Evolutionary conservation across 2,113 vertebrate genomes (phyloP), one percentile per base, ranked within the genome.

Genomic region (Platichthys flesus): DNA sequence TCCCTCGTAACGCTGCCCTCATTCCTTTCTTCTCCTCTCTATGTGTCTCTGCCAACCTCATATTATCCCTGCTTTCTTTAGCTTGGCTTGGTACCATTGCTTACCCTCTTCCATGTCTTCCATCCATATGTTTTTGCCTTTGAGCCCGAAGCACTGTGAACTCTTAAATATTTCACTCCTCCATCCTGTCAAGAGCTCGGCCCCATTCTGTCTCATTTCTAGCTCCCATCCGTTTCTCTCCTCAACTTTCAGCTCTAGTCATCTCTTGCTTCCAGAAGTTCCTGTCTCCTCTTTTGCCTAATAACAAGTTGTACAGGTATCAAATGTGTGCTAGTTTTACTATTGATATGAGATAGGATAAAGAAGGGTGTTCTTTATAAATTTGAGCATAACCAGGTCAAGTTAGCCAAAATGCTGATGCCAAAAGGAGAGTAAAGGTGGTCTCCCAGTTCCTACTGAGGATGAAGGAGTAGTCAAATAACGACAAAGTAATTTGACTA

Each of bases 191-290:
- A 90, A 67, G 51, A 71, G 42, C 56, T 64, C 60, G 85, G 77
- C 86, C 89, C 66, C 85, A 89, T 86, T 91, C 86, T 89, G 88
- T 92, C 88, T 78, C 51, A 67, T 79, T 65, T 79, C 26, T 28
- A 70, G 73, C 64, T 82, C 74, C 23, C 5, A 3, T 37, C 18
- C 21, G 26, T 78, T 71, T 75, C 40, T 76, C 28, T 67, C 24
- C 61, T 67, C 42, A 69, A 74, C 55, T 45, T 70, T 71, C 71
- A 59, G 69, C 47, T 60, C n/a, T 51, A 42, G 67, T 58, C 47
- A 15, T 51, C 18, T 57, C 47, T 67, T 59, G 77, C 24, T 51
- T 63, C 63, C 35, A 61, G 12, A 59, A 59, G 37, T 65, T 64
- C 20, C 51, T 51, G 42, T 57, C 68, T 61, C 67, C n/a, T 28